phyloP scores from a whole-genome alignment of 2,113 vertebrate species.

The Centropristis striata region DNA sequence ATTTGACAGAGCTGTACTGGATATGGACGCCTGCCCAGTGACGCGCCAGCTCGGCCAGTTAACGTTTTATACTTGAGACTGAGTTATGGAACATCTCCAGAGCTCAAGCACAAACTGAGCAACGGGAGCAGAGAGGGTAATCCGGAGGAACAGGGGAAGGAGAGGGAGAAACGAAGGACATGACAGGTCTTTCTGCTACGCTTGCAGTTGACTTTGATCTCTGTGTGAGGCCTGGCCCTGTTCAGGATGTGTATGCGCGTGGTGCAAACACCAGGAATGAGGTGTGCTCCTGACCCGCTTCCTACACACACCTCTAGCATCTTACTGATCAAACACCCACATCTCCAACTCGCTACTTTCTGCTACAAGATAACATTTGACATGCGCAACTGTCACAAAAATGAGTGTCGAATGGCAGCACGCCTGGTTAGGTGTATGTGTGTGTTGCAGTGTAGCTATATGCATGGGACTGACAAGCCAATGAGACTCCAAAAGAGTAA shows the following conservation, averaged over 20 bases:
- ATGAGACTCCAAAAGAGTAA: conserved; percentile 62
- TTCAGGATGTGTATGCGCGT: background rate
- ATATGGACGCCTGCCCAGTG: conserved; percentile 45
- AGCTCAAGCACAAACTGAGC: conserved; percentile 35
- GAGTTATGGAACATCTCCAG: conserved; percentile 43
- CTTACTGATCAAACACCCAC: conserved; percentile 21
- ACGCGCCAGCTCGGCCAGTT: conserved; percentile 32
- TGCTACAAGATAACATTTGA: conserved; percentile 30
- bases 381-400: conserved; percentile 18
- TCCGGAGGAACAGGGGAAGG: conserved; percentile 4
- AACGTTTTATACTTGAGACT: conserved; percentile 23
- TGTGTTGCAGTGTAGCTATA: conserved; percentile 33
- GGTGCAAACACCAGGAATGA: conserved; percentile 9
- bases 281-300: background rate
- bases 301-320: conserved; percentile 5
- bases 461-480: conserved; percentile 57
- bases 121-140: conserved; percentile 41
- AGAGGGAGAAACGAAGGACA: conserved; percentile 23
- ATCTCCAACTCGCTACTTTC: conserved; percentile 14
- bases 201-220: conserved; percentile 71
- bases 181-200: conserved; percentile 55
- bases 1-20: conserved; percentile 33
- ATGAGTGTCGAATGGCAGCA: conserved; percentile 33
- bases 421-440: conserved; percentile 31
- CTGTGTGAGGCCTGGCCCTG: conserved; percentile 40